Conservation (phyloP, 2,113 vertebrate species). For the Scartelaos histophorus region DNA sequence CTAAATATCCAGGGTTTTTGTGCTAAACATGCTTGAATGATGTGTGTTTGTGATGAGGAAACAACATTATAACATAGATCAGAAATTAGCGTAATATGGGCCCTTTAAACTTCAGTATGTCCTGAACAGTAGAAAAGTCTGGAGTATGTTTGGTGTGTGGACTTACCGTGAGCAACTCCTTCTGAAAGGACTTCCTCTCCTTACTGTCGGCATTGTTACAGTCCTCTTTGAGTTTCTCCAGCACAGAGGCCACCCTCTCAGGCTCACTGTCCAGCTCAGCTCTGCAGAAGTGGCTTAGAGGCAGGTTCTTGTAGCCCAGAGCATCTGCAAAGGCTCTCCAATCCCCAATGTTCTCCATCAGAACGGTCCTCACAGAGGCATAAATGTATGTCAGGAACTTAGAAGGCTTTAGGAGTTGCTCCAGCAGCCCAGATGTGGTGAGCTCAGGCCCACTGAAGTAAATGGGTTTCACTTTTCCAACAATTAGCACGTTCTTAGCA, state of each 20-base stretch:
- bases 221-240: constrained; percentile 96
- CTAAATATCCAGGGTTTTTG: no score
- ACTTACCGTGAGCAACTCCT: constrained; percentile 92
- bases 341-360: constrained; percentile 95
- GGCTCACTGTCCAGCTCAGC: constrained; percentile 89
- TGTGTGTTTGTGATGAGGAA: no score
- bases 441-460: constrained; percentile 86
- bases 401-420: constrained; percentile 91
- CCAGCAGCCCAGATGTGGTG: constrained; percentile 84
- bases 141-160: not conserved
- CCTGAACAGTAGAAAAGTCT: no score
- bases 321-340: constrained; percentile 92
- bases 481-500: constrained; percentile 89
- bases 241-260: constrained; percentile 88
- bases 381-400: constrained; percentile 98
- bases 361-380: constrained; percentile 88
- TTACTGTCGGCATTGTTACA: constrained; percentile 88
- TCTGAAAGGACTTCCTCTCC: constrained; percentile 95
- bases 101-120: not conserved
- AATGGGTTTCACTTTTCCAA: constrained; percentile 85
- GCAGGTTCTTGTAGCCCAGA: constrained; percentile 86
- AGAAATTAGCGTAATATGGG: no score
- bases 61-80: no score
- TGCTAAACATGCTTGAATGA: no score
- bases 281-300: constrained; percentile 87